Evolutionary conservation across 1,140 invertebrate genomes (phyloP), one percentile per base, ranked within the genome.

Genomic region (Cydia pomonella): DNA sequence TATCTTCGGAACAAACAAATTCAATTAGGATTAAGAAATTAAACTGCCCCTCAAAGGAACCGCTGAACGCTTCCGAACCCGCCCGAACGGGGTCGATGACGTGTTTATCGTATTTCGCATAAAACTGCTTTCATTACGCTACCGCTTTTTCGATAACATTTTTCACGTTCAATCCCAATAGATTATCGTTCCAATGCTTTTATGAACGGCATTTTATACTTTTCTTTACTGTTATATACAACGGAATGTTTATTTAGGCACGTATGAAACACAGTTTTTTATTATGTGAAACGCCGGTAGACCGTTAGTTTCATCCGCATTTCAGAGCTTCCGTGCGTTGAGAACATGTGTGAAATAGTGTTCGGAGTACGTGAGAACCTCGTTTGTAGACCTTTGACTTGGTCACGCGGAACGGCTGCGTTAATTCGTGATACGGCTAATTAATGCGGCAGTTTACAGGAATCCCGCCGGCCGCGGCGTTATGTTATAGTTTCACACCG

Each of bases 1-100:
- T 90, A 90, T 91, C 87, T 79, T 81, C 79, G 81, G 83, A 86
- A 92, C 90, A 90, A 90, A 90, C 86, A 92, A 90, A 92, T 86
- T 90, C 88, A 92, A 92, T 92, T 90, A 92, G 87, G 83, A 90
- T 90, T 89, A 90, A 92, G 90, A 90, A 90, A 88, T 92, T 89
- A 87, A 89, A 84, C 74, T 78, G 80, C 71, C 29, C 59, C 80
- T 87, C 88, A 89, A 90, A 90, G 84, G 83, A 80, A 82, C 88
- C 88, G 89, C 83, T 77, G 66, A 77, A 78, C 50, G 82, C 82
- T 83, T 83, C 85, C 81, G 82, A 86, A 81, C 77, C 47, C 79
- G 80, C 75, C 84, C 81, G 66, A 86, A 80, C 80, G 76, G 76
- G 87, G 86, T 87, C 87, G 81, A 81, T 82, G 84, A 83, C 84